Evolutionary conservation across 2,888 invertebrate genomes (phyloP).

Genomic region (Acrobasis suavella): DNA sequence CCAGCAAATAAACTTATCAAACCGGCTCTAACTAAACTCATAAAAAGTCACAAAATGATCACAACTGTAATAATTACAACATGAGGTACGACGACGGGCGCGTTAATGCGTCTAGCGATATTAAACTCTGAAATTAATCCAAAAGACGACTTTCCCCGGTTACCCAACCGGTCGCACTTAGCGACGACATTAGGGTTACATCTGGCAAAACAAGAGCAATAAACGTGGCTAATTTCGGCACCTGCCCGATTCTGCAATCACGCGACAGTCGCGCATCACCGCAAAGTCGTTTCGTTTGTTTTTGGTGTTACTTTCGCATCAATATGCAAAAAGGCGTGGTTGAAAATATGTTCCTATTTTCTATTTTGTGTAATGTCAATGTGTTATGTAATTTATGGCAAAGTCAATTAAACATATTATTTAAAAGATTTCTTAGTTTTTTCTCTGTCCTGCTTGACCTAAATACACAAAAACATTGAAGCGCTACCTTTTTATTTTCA

Average conservation of each 20-base stretch:
- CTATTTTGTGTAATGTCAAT: no score
- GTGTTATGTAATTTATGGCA: no score
- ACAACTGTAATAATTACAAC: background rate
- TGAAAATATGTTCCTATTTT: no score
- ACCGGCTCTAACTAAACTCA: background rate
- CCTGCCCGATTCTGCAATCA: slow-evolving; percentile 22
- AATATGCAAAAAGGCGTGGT: background rate
- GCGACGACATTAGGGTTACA: slow-evolving; percentile 53
- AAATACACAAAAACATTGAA: no score
- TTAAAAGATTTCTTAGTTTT: no score
- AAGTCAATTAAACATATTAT: no score
- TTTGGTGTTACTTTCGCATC: background rate
- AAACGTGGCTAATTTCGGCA: slow-evolving; percentile 35
- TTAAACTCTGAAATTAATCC: slow-evolving; percentile 46
- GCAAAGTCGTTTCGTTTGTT: background rate
- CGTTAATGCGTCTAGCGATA: slow-evolving; percentile 28
- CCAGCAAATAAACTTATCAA: background rate
- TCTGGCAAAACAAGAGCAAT: slow-evolving; percentile 44
- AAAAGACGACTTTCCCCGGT: slow-evolving; percentile 48
- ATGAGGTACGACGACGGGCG: slow-evolving; percentile 3
- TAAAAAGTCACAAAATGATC: slow-evolving; percentile 4
- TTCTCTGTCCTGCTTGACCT: no score
- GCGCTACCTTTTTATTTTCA: no score
- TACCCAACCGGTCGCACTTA: slow-evolving; percentile 43
- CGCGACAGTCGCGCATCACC: slow-evolving; percentile 9